Base-by-base conservation (phyloP, 2,888 invertebrate species). In the Melipona beecheii region DNA sequence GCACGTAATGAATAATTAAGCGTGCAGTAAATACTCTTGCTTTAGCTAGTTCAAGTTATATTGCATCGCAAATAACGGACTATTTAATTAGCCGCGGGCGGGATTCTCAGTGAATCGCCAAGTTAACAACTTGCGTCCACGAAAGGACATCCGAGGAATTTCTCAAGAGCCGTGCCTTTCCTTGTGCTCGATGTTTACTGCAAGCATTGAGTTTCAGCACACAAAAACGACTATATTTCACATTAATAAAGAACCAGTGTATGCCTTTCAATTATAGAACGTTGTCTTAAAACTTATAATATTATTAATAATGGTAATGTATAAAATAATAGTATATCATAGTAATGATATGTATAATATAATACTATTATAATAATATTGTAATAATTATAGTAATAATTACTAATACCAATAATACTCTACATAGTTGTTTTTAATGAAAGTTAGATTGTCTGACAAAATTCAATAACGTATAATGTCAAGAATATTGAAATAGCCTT, bases 31-130 rank as follows among this genome's bases (percentile, higher is more conserved):
- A 80, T 69, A 87, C 79, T 81, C 81, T 74, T 65, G 52, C 81
- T 78, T 75, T 75, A 73, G 78, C 81, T 71, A 79, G 75, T 78
- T 83, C 83, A 76, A 86, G 83, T 84, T 81, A 79, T 77, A 82
- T 78, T 75, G 75, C 75, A 73, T 62, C 69, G 78, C 79, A 84
- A 88, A 84, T 88, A 88, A 86, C 88, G 84, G 86, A 80, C 84
- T 86, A 75, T 84, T 83, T 79, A 83, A 79, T 86, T 88, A 80
- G 81, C 86, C 77, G 64, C 77, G 64, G 86, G 83, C 87, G 74
- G 62, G 76, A 52, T 78, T 83, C 78, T 68, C 72, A 65, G 73
- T n/a, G 75, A 78, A 78, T 81, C 62, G 77, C 62, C 60, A 54
- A 78, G 73, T 70, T 79, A 83, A 75, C 66, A 69, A 72, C 69